Evolutionary conservation across 1,140 invertebrate species (phyloP), one percentile per base, ranked within the genome.

Genomic region (Cephus cinctus): DNA sequence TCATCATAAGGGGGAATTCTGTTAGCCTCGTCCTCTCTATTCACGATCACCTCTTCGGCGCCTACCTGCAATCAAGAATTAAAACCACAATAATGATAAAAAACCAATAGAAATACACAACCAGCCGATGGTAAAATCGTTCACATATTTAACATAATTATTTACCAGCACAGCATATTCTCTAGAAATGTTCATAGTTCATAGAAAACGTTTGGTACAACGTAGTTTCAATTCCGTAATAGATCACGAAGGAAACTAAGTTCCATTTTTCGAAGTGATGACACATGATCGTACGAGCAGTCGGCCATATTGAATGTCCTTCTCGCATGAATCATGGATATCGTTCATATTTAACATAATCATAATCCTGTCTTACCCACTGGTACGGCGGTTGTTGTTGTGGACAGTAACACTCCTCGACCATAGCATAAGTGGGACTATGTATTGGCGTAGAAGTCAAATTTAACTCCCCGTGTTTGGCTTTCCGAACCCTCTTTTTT

Each of bases 21-120:
- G 19, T 27, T 27, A 4, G 23, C 5, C 9, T 69, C 57, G 3
- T 71, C 69, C 4, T 64, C 63, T 25, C 56, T 61, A 19, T 38
- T 63, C 9, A 43, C 47, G 4, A 69, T 61, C 43, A 69, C 69
- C 49, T 72, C 66, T 42, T 69, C 67, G 4, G 65, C 66, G 31
- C 59, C 61, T 14, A 70, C 61, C 70, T 73, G 31, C 4, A 38
- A 50, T 27, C 16, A 16, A 40, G 44, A 5, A 42, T 12, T 15
- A 38, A 14, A 32, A 32, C 9, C 22, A 32, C 31, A 16, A 27
- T 19, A 42, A 34, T n/a, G n/a, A n/a, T n/a, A 14, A 12, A 30
- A 30, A 20, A 31, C 30, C 4, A 25, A 39, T 1, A 44, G 22
- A 40, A 14, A 23, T 5, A 12, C 20, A 39, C 4, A 39, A n/a